phyloP scores from a whole-genome alignment of 2,797 vertebrate species.

The Triplophysa yarkandensis region DNA sequence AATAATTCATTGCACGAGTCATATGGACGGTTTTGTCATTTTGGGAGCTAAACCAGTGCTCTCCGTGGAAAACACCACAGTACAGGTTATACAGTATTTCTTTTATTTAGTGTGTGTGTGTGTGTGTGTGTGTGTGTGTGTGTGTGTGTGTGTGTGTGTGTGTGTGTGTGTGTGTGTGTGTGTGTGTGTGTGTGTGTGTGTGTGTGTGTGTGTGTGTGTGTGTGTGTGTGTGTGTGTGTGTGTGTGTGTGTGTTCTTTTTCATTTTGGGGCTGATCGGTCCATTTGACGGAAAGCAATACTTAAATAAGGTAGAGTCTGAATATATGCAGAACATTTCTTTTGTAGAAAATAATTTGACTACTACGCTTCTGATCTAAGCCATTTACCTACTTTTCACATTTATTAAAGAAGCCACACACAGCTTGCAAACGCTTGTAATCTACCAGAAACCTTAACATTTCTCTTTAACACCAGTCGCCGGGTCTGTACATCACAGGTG shows the following conservation, averaged over 20 bases:
- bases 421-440: not conserved
- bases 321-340: not conserved
- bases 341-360: not conserved
- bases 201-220: no score
- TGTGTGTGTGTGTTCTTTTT: not conserved
- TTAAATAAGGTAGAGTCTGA: not conserved
- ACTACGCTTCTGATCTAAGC: not conserved
- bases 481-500: slow-evolving; percentile 22
- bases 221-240: no score
- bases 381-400: slow-evolving; percentile 5
- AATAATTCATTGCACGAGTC: not conserved
- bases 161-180: no score
- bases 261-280: not conserved
- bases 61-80: not conserved
- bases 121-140: no score
- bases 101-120: not conserved
- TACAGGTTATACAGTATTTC: not conserved
- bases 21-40: not conserved
- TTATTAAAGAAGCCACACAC: not conserved
- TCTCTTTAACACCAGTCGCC: slow-evolving; percentile 16
- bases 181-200: no score
- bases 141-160: no score
- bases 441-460: slow-evolving; percentile 14
- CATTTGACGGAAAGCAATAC: slow-evolving; percentile 15
- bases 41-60: not conserved